These are phyloP conservation scores for Cydia splendana DNA, from an alignment of 1,140 invertebrate species.

Conservation along the genomic window DNA sequence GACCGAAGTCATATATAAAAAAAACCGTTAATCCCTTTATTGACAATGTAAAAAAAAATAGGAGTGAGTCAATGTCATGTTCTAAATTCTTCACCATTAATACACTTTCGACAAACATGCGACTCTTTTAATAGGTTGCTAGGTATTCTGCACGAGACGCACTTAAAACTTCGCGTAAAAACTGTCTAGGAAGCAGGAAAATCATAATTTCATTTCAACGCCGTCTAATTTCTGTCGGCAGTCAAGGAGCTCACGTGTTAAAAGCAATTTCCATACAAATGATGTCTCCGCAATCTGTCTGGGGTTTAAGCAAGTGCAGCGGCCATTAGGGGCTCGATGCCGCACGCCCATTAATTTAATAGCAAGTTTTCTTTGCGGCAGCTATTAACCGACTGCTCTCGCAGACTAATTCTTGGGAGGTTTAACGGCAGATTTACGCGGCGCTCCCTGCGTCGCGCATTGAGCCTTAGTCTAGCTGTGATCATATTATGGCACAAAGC, in stretches of 20 bases:
- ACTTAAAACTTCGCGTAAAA: constrained; percentile 18
- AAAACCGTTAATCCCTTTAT: too few species aligned
- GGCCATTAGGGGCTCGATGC: constrained; percentile 43
- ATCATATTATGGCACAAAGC: background rate
- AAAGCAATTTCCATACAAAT: constrained; percentile 60
- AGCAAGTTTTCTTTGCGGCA: constrained; percentile 51
- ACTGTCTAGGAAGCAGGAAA: constrained; percentile 26
- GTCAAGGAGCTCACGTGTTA: constrained; percentile 46
- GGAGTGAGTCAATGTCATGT: background rate
- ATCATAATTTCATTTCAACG: constrained; percentile 38
- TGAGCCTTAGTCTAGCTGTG: background rate
- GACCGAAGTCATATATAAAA: too few species aligned
- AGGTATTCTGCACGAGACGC: background rate
- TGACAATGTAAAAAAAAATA: too few species aligned
- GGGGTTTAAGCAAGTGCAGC: constrained; percentile 41
- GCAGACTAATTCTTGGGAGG: constrained; percentile 46
- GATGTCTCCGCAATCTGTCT: constrained; percentile 54
- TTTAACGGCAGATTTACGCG: constrained; percentile 45
- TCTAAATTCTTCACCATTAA: background rate
- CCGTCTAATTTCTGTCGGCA: constrained; percentile 44
- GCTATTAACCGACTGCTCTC: constrained; percentile 45
- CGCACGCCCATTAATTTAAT: constrained; percentile 52
- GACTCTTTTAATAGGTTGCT: background rate
- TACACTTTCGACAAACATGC: background rate
- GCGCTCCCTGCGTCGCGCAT: background rate